Evolutionary conservation across 2,797 vertebrate genomes (phyloP).

Genomic region (Protonibea diacanthus): DNA sequence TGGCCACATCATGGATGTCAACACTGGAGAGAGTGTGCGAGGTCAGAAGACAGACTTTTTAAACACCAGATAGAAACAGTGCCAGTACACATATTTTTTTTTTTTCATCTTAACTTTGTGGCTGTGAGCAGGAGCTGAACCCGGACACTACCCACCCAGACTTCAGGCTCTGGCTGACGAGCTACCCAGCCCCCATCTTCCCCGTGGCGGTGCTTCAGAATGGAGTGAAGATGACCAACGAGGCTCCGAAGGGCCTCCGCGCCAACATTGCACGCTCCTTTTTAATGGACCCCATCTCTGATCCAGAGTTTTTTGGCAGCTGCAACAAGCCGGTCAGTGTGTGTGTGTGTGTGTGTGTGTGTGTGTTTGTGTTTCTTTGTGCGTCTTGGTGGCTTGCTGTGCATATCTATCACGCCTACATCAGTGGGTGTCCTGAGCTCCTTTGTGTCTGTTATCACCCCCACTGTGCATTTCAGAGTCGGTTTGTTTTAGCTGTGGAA

Average conservation of each 20-base stretch:
- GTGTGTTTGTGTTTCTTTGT: not conserved
- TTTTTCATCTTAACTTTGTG: conserved; percentile 13
- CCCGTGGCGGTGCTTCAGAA: conserved; percentile 93
- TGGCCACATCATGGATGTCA: conserved; percentile 95
- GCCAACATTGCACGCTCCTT: conserved; percentile 91
- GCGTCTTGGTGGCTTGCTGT: not conserved
- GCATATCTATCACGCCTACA: conserved; percentile 26
- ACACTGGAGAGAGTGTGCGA: conserved; percentile 92
- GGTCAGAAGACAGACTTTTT: conserved; percentile 78
- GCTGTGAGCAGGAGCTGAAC: conserved; percentile 86
- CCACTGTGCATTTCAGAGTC: conserved; percentile 37
- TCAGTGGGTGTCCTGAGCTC: conserved; percentile 20
- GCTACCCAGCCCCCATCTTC: conserved; percentile 93
- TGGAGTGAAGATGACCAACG: conserved; percentile 95
- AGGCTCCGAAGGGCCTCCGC: conserved; percentile 92
- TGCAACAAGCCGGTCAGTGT: conserved; percentile 89
- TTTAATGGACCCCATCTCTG: conserved; percentile 92
- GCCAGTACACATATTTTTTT: not conserved
- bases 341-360: conserved; percentile 49
- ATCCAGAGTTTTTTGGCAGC: conserved; percentile 89
- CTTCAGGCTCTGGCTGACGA: conserved; percentile 94
- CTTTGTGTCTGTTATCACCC: conserved; percentile 29
- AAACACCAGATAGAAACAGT: not conserved
- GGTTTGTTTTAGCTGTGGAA: conserved; percentile 47
- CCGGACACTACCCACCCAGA: conserved; percentile 91